Conservation (phyloP, 2,888 invertebrate genomes). For the Phlogophora meticulosa region DNA sequence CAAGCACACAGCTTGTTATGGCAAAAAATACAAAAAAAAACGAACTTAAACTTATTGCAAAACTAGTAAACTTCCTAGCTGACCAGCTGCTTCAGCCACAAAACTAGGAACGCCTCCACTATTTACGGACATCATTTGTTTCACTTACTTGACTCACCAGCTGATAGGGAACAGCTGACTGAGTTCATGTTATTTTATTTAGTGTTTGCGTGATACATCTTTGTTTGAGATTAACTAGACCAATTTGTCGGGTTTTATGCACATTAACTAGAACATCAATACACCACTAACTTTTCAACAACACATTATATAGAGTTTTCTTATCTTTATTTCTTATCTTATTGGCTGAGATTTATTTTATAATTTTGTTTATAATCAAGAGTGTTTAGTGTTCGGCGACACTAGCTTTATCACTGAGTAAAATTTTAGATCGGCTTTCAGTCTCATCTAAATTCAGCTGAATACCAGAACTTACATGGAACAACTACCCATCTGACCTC, state of each 20-base stretch:
- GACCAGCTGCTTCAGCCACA: constrained; percentile 14
- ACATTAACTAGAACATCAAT: neutral
- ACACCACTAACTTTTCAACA: neutral
- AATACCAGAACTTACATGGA: no score
- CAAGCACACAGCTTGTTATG: no score
- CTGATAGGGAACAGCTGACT: constrained; percentile 20
- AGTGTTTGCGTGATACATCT: neutral
- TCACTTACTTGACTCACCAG: constrained; percentile 42
- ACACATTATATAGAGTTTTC: no score
- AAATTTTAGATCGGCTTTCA: no score
- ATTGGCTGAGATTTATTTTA: no score
- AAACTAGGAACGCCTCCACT: constrained; percentile 35
- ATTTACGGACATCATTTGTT: constrained; percentile 55
- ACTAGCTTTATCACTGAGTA: no score
- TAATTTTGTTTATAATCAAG: no score
- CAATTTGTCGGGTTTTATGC: neutral
- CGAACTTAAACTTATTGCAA: neutral
- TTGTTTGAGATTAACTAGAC: neutral
- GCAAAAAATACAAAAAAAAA: no score
- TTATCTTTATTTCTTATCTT: no score
- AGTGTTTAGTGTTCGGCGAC: no score
- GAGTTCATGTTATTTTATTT: constrained; percentile 11
- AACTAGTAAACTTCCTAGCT: constrained; percentile 5
- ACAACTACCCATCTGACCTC: no score
- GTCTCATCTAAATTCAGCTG: no score